These are phyloP conservation scores for Microcebus ravelobensis DNA, from an alignment of 2,113 vertebrate species.

Conservation along the genomic window DNA sequence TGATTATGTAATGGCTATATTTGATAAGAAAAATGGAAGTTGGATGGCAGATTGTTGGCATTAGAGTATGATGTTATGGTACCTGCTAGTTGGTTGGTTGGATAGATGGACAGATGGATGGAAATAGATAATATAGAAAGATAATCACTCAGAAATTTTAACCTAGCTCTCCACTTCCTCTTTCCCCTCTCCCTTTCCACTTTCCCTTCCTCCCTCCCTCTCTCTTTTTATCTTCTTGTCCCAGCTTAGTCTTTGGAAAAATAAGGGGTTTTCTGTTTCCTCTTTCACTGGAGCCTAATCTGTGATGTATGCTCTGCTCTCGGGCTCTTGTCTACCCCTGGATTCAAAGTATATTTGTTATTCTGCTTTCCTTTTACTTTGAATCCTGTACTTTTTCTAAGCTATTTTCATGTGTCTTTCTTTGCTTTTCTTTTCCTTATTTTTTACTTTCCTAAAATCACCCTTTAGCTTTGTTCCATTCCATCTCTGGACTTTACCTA, in stretches of 20 bases:
- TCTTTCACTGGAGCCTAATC: constrained; percentile 4
- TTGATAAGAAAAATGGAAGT: constrained; percentile 44
- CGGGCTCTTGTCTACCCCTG: background rate
- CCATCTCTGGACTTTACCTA: background rate
- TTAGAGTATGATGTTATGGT: constrained; percentile 12
- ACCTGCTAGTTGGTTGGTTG: background rate
- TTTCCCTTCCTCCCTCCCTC: background rate
- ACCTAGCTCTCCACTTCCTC: background rate
- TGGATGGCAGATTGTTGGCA: background rate
- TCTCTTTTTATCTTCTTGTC: background rate
- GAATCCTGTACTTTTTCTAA: background rate
- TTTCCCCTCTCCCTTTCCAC: too few species aligned
- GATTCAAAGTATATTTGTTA: constrained; percentile 34
- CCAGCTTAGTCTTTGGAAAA: constrained; percentile 11
- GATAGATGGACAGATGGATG: background rate
- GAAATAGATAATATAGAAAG: constrained; percentile 20
- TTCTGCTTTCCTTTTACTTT: constrained; percentile 7
- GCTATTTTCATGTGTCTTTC: constrained; percentile 25
- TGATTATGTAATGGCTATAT: constrained; percentile 23
- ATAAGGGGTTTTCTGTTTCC: constrained; percentile 41
- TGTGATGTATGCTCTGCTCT: background rate
- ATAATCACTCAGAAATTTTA: constrained; percentile 5
- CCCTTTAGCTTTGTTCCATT: constrained; percentile 38
- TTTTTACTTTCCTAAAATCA: constrained; percentile 26
- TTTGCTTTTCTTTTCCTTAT: constrained; percentile 21